phyloP scores from a whole-genome alignment of 2,888 invertebrate species.

The Callinectes sapidus region DNA sequence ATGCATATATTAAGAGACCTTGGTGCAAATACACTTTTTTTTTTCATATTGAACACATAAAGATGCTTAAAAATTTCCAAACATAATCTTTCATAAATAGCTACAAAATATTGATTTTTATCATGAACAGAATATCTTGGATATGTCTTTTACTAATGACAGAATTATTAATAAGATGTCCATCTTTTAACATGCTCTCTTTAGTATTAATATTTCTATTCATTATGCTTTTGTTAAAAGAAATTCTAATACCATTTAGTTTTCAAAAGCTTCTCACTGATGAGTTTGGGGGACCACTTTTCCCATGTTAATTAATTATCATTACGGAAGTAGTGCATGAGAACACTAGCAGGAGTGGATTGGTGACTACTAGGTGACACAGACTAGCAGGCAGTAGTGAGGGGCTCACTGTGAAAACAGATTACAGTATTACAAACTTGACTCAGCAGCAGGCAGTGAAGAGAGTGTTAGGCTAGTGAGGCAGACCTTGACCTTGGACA shows the following conservation, averaged over 20 bases:
- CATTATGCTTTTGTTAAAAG: neutral
- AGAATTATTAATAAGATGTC: neutral
- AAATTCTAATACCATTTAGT: neutral
- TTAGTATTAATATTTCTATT: neutral
- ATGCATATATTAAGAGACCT: too few species aligned
- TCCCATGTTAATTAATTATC: neutral
- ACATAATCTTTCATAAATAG: neutral
- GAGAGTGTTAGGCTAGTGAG: neutral
- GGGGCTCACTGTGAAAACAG: neutral
- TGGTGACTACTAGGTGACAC: neutral
- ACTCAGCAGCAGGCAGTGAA: neutral
- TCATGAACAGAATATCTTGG: neutral
- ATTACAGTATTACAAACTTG: neutral
- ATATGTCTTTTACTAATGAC: neutral
- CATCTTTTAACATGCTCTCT: neutral
- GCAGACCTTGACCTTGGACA: slow-evolving; percentile 46
- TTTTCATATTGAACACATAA: too few species aligned
- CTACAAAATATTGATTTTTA: neutral
- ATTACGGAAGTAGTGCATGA: neutral
- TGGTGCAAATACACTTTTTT: too few species aligned
- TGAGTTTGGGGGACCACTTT: neutral
- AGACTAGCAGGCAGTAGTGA: neutral
- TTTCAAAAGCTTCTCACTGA: neutral
- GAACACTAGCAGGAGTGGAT: neutral
- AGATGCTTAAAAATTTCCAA: neutral